A percentile compares a stretch with the other conserved stretches of the same genome.
Evolutionary conservation across 2,888 invertebrate genomes (phyloP).

Genomic region (Eupsilia transversa): DNA sequence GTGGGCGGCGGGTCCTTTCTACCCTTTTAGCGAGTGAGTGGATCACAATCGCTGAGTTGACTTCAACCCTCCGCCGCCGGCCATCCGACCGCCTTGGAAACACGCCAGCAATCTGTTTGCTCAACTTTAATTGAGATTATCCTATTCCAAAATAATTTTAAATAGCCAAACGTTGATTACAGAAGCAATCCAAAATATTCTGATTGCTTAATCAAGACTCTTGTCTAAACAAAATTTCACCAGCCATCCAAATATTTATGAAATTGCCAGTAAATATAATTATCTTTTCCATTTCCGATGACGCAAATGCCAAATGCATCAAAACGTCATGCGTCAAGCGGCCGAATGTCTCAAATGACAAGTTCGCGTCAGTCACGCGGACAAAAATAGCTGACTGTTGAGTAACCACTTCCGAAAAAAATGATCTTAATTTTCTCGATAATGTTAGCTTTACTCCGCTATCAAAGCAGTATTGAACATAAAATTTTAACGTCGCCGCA

Average conservation of each 20-base stretch:
- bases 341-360: slow-evolving; percentile 58
- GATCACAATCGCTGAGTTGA: slow-evolving; percentile 70
- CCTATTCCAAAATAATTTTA: slow-evolving; percentile 71
- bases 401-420: slow-evolving; percentile 57
- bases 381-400: slow-evolving; percentile 51
- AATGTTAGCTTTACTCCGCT: slow-evolving; percentile 55
- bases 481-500: slow-evolving; percentile 65
- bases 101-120: slow-evolving; percentile 71
- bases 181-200: slow-evolving; percentile 61
- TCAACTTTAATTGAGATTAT: slow-evolving; percentile 77
- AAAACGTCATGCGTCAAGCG: slow-evolving; percentile 51
- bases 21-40: slow-evolving; percentile 77
- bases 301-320: slow-evolving; percentile 66
- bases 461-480: slow-evolving; percentile 63
- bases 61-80: slow-evolving; percentile 62
- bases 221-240: slow-evolving; percentile 45
- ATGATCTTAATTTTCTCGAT: slow-evolving; percentile 52
- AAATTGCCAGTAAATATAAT: slow-evolving; percentile 49
- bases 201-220: slow-evolving; percentile 61
- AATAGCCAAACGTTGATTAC: slow-evolving; percentile 63
- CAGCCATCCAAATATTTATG: slow-evolving; percentile 56
- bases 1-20: slow-evolving; percentile 70
- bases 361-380: slow-evolving; percentile 45
- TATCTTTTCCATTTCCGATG: slow-evolving; percentile 60
- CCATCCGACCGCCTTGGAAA: slow-evolving; percentile 68